These are phyloP conservation scores for Caenorhabditis brenneri DNA, from an alignment of 1,140 invertebrate genomes.

Conservation along the genomic window DNA sequence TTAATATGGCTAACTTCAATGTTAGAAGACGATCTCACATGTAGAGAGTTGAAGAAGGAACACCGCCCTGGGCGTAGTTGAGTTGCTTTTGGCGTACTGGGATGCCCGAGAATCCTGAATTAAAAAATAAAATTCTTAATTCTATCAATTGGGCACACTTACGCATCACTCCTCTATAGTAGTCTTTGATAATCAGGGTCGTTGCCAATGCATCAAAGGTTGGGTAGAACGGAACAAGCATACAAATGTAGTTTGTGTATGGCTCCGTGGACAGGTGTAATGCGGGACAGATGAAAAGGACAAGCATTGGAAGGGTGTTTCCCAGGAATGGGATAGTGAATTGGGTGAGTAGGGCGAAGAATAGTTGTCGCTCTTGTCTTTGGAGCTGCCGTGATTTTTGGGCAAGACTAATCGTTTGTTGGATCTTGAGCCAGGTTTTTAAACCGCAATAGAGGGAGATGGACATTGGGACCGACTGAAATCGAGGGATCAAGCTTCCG, in stretches of 20 bases:
- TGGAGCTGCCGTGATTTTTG: background rate
- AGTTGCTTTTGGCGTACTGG: background rate
- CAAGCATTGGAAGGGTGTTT: background rate
- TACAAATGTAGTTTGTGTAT: slow-evolving; percentile 17
- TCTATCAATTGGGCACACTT: background rate
- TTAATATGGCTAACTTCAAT: background rate
- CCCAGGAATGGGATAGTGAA: background rate
- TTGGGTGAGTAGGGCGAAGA: background rate
- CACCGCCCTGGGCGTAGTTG: background rate
- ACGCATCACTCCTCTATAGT: background rate
- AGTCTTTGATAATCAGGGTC: background rate
- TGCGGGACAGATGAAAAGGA: background rate
- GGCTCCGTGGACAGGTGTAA: background rate
- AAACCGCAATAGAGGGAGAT: background rate
- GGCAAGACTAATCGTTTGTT: background rate
- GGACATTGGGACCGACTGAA: background rate
- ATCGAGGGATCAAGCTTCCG: background rate
- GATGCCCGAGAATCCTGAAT: background rate
- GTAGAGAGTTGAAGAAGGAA: background rate
- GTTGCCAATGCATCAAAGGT: background rate
- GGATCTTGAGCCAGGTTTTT: background rate
- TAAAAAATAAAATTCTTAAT: background rate
- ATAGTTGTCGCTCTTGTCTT: slow-evolving; percentile 3
- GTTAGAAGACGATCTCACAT: background rate
- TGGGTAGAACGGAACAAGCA: background rate